phyloP scores from a whole-genome alignment of 2,888 invertebrate genomes.

The Sphinx pinastri region DNA sequence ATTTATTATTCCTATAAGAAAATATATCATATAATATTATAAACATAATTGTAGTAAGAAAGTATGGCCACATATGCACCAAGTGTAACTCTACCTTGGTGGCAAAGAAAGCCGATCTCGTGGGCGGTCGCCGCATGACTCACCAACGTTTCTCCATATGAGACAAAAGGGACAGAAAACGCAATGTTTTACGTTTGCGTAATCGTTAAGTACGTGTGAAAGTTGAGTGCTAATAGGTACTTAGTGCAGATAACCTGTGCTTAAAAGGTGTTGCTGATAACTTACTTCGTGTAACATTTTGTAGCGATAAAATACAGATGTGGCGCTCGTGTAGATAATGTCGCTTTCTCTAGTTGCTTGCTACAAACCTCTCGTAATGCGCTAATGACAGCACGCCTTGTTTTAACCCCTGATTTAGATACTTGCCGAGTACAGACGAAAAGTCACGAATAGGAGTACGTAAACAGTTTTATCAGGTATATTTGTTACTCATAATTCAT shows the following conservation, averaged over 20 bases:
- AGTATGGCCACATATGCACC: constrained; percentile 1
- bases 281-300: constrained; percentile 8
- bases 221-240: constrained; percentile 57
- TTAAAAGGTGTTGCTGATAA: constrained; percentile 28
- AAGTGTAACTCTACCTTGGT: constrained; percentile 4
- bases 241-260: constrained; percentile 51
- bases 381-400: neutral
- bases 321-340: constrained; percentile 7
- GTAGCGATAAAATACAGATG: constrained; percentile 23
- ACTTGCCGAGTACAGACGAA: no score
- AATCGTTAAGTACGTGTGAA: constrained; percentile 60
- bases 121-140: constrained; percentile 41
- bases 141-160: constrained; percentile 58
- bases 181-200: constrained; percentile 54
- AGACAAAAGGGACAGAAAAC: constrained; percentile 51
- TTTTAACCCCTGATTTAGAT: no score
- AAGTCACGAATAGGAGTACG: no score
- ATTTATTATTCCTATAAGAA: no score
- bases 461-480: no score
- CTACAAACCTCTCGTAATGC: neutral
- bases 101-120: constrained; percentile 32
- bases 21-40: no score
- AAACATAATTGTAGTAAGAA: neutral
- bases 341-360: constrained; percentile 10
- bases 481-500: no score